Percentiles rank a stretch among this genome's conserved stretches.
Conservation (phyloP, 2,797 vertebrate genomes). For the Percopsis omiscomaycus region DNA sequence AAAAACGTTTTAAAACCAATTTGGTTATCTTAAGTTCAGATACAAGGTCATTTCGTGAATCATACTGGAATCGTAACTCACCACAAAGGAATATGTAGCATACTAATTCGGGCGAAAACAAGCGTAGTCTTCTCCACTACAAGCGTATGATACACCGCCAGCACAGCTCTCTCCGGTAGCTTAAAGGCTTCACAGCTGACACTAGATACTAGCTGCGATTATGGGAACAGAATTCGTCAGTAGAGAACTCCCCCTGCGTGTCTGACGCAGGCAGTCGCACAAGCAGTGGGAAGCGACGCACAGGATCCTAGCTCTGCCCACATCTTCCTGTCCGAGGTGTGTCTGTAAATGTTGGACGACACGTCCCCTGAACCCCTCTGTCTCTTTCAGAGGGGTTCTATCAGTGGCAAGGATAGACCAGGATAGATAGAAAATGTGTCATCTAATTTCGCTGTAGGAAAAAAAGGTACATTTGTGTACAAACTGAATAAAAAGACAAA, state of each 20-base stretch:
- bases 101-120: slow-evolving; percentile 18
- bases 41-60: too few relatives aligned
- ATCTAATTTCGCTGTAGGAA: too few relatives aligned
- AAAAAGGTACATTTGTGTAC: too few relatives aligned
- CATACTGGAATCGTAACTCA: slow-evolving; percentile 47
- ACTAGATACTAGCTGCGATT: slow-evolving; percentile 45
- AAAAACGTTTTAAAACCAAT: not conserved
- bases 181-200: slow-evolving; percentile 46
- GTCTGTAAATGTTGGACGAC: slow-evolving; percentile 9
- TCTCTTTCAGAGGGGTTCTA: too few relatives aligned
- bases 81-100: slow-evolving; percentile 47
- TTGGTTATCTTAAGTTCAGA: too few relatives aligned
- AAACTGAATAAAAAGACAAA: too few relatives aligned
- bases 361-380: too few relatives aligned
- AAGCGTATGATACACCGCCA: not conserved
- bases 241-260: slow-evolving; percentile 70
- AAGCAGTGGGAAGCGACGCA: slow-evolving; percentile 42
- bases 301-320: slow-evolving; percentile 38
- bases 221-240: slow-evolving; percentile 68
- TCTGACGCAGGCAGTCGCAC: slow-evolving; percentile 79
- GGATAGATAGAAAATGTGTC: too few relatives aligned
- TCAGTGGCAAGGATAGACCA: too few relatives aligned
- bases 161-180: too few relatives aligned
- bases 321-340: slow-evolving; percentile 46
- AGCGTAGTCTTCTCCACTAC: slow-evolving; percentile 17